Evolutionary conservation across 1,140 invertebrate genomes (phyloP).

Genomic region (Drosophila nigrodunni): DNA sequence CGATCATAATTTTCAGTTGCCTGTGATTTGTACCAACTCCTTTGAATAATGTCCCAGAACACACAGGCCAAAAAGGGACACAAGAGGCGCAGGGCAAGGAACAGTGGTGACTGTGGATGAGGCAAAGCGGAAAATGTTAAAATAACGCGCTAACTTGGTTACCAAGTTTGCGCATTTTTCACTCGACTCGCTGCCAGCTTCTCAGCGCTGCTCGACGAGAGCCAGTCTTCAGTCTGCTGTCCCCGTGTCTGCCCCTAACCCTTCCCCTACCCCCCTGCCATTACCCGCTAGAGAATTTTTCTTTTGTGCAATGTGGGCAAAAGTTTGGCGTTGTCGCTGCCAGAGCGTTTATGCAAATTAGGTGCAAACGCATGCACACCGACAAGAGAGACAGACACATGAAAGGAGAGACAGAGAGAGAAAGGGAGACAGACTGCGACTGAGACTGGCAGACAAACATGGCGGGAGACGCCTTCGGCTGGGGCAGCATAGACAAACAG

Average conservation of each 20-base stretch:
- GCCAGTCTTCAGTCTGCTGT: background rate
- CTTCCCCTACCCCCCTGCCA: background rate
- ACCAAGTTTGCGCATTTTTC: constrained; percentile 83
- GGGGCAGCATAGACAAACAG: constrained; percentile 61
- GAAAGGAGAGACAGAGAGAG: background rate
- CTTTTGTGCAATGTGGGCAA: constrained; percentile 80
- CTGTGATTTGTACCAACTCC: constrained; percentile 79
- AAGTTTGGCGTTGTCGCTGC: constrained; percentile 70
- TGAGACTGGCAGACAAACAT: constrained; percentile 45
- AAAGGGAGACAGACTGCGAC: background rate
- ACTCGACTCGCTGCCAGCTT: constrained; percentile 64
- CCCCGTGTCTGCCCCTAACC: background rate
- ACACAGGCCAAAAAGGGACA: background rate
- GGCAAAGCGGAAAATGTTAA: constrained; percentile 80
- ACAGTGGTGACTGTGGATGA: background rate
- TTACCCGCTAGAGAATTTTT: constrained; percentile 45
- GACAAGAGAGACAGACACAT: constrained; percentile 27
- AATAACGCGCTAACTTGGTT: constrained; percentile 83
- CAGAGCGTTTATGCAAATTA: constrained; percentile 82
- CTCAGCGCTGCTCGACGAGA: constrained; percentile 6
- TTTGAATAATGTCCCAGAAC: constrained; percentile 51
- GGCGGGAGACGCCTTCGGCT: constrained; percentile 48
- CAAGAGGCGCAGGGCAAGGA: constrained; percentile 4
- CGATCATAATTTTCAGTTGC: constrained; percentile 78
- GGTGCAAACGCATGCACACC: constrained; percentile 77